Evolutionary conservation across 2,888 invertebrate genomes (phyloP).

Genomic region (Salticus scenicus): DNA sequence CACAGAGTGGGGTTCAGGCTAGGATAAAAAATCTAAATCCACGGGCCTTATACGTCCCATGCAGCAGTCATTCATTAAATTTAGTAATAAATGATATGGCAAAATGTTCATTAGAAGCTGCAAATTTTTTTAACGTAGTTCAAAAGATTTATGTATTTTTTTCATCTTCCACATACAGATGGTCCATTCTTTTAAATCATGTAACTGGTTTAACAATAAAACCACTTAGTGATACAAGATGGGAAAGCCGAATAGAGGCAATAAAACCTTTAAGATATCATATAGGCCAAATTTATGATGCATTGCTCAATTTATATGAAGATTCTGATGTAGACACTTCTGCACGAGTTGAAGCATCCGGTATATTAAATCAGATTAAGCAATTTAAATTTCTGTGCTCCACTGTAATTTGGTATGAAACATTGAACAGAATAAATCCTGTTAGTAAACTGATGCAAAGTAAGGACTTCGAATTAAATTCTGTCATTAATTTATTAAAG

Average conservation of each 20-base stretch:
- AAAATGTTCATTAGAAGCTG: background rate
- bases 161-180: background rate
- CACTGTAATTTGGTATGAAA: slow-evolving; percentile 19
- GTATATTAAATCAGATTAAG: background rate
- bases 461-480: background rate
- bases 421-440: background rate
- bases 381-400: slow-evolving; percentile 13
- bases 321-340: background rate
- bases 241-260: slow-evolving; percentile 14
- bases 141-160: background rate
- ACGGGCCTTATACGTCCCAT: background rate
- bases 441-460: background rate
- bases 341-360: background rate
- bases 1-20: background rate
- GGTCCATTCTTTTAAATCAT: background rate
- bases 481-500: background rate
- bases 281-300: slow-evolving; percentile 5
- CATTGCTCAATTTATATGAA: background rate
- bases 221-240: slow-evolving; percentile 10
- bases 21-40: background rate
- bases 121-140: background rate
- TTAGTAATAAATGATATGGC: background rate
- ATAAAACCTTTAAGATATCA: slow-evolving; percentile 10
- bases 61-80: background rate
- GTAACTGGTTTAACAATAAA: background rate